Conservation (phyloP, 2,113 vertebrate species). For the Melanostigma gelatinosum region DNA sequence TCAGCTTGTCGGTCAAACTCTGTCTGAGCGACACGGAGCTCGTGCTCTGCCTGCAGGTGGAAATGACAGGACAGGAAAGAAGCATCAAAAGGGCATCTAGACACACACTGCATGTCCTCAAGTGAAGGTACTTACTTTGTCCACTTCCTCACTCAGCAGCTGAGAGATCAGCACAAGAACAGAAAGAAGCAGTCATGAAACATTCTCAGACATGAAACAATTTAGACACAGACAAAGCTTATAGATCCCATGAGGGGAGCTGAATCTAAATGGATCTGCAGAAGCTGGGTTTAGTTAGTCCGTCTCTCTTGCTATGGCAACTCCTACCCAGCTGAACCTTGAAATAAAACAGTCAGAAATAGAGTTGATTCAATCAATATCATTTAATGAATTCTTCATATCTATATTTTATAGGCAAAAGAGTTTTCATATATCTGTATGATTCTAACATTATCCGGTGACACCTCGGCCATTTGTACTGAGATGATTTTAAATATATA, state of each 20-base stretch:
- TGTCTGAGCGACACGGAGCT: slow-evolving; percentile 93
- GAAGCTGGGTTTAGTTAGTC: neutral
- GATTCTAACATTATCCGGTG: no score
- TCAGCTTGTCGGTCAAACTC: slow-evolving; percentile 97
- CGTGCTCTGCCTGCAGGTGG: slow-evolving; percentile 89
- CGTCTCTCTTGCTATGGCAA: neutral
- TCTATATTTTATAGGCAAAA: neutral
- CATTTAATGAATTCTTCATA: neutral
- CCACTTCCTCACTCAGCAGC: slow-evolving; percentile 97
- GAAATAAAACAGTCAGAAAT: neutral
- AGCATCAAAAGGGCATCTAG: neutral
- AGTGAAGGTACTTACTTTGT: slow-evolving; percentile 89
- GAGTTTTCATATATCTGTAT: no score
- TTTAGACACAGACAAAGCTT: neutral
- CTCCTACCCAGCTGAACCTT: neutral
- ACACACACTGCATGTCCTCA: no score
- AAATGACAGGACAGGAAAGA: neutral
- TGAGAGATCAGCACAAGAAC: slow-evolving; percentile 82
- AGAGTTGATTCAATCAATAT: neutral
- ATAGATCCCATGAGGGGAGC: no score
- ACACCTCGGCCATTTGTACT: no score
- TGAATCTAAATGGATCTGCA: neutral
- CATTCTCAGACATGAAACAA: neutral
- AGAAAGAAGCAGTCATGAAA: slow-evolving; percentile 76
- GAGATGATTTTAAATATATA: no score